These are phyloP conservation scores for Apostichopus leukothele DNA, from an alignment of 53 echinoderm and acorn worm genomes.

Conservation along the genomic window DNA sequence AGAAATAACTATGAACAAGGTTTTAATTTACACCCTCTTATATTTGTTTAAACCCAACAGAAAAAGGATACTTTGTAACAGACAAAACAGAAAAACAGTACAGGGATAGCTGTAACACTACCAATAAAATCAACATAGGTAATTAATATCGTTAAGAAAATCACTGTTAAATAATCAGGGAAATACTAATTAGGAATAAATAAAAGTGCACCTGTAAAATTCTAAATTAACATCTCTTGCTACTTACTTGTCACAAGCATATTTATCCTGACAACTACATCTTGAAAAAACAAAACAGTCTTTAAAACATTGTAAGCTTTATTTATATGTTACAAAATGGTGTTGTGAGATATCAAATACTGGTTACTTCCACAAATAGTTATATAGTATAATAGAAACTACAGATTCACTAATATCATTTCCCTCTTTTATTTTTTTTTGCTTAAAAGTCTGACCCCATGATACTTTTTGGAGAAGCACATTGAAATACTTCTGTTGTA, in stretches of 20 bases:
- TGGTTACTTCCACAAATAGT: not conserved
- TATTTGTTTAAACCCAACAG: slow-evolving; percentile 30
- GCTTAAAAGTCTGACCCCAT: no score
- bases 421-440: no score
- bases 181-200: not conserved
- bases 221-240: not conserved
- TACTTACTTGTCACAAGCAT: not conserved
- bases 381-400: not conserved
- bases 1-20: no score
- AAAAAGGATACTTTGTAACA: not conserved
- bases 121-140: not conserved
- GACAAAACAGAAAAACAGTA: not conserved
- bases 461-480: no score
- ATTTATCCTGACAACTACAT: not conserved
- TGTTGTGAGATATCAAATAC: not conserved
- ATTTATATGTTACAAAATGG: not conserved
- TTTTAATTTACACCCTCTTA: slow-evolving; percentile 27
- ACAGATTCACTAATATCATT: no score
- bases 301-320: not conserved
- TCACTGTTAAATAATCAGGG: not conserved
- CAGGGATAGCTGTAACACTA: not conserved
- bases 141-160: not conserved
- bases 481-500: no score
- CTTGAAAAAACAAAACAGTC: not conserved
- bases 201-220: not conserved